Conservation (phyloP, 2,888 invertebrate species). For the Cryptus armator region DNA sequence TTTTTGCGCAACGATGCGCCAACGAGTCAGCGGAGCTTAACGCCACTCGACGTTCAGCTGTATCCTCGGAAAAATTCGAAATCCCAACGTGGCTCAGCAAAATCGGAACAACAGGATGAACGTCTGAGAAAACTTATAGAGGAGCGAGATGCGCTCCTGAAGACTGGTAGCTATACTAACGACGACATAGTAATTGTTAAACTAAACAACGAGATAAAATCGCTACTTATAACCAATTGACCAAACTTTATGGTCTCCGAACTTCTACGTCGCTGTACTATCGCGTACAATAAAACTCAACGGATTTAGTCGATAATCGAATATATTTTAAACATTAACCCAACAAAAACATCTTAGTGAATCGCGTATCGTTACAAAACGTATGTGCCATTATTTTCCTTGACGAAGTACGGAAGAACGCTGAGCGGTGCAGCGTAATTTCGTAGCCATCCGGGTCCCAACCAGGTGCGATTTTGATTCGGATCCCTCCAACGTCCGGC, state of each 20-base stretch:
- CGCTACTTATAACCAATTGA: constrained; percentile 84
- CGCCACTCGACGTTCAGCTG: constrained; percentile 63
- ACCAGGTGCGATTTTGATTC: constrained; percentile 80
- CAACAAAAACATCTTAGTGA: constrained; percentile 23
- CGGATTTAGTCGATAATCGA: neutral
- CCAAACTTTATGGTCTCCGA: too few relatives aligned
- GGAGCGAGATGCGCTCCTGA: constrained; percentile 86
- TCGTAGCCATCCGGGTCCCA: constrained; percentile 88
- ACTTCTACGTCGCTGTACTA: constrained; percentile 30
- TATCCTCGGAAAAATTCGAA: constrained; percentile 67
- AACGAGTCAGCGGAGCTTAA: constrained; percentile 35
- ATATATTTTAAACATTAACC: neutral
- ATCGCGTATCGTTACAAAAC: constrained; percentile 2
- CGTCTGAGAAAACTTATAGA: constrained; percentile 85
- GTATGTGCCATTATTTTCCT: constrained; percentile 51
- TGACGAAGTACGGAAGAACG: constrained; percentile 89
- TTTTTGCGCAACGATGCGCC: constrained; percentile 58
- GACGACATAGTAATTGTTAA: constrained; percentile 86
- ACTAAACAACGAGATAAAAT: constrained; percentile 86
- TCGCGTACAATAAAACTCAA: constrained; percentile 27
- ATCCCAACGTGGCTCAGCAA: constrained; percentile 72
- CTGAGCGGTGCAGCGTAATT: constrained; percentile 90
- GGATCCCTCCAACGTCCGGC: constrained; percentile 91
- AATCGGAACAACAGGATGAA: constrained; percentile 84
- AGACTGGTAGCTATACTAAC: constrained; percentile 85